Conservation (phyloP, 2,113 vertebrate species). For the Dicerorhinus sumatrensis region DNA sequence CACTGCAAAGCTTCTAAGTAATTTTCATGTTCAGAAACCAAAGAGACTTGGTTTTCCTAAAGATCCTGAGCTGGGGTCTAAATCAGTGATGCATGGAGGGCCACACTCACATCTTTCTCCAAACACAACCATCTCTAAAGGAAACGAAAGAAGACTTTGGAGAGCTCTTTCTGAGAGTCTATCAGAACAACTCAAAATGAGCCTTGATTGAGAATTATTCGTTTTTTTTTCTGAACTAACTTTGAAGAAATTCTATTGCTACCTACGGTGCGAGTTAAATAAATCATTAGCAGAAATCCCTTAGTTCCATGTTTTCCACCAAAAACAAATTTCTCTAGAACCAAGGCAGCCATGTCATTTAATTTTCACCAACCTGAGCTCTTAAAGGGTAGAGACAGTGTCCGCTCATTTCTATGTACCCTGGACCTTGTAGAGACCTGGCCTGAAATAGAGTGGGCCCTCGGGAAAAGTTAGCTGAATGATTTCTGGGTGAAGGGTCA, state of each 20-base stretch:
- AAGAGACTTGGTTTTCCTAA: background rate
- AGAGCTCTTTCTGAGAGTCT: background rate
- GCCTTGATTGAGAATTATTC: background rate
- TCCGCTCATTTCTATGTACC: background rate
- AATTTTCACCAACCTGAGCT: background rate
- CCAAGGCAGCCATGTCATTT: background rate
- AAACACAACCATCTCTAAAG: background rate
- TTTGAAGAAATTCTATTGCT: background rate
- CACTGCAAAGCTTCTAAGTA: background rate
- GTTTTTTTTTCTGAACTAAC: background rate
- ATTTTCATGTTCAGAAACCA: background rate
- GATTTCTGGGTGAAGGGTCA: background rate
- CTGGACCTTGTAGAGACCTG: background rate
- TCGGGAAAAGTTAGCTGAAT: fast-evolving
- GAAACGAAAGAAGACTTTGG: background rate
- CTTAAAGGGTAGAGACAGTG: background rate
- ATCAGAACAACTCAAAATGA: background rate
- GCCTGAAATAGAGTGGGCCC: fast-evolving
- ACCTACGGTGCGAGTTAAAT: background rate
- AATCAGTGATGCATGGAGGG: background rate
- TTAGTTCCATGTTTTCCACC: background rate
- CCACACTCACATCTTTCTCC: fast-evolving
- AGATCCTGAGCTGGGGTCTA: background rate
- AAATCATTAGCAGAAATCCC: background rate
- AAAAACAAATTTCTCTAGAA: background rate